phyloP scores from a whole-genome alignment of 1,140 invertebrate species.

The Oreohelix idahoensis region DNA sequence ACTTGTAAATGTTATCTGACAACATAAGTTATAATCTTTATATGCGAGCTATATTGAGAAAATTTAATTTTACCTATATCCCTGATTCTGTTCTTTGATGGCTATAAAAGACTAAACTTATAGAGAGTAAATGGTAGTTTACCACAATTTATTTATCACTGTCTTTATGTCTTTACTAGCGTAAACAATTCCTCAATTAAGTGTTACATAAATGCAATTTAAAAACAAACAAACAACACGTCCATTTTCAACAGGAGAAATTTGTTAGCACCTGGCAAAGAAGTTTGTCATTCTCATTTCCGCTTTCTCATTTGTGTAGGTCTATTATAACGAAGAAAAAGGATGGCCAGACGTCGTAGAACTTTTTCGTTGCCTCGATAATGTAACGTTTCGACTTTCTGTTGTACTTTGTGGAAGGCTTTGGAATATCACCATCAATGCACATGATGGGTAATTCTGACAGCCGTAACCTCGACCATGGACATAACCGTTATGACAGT shows the following conservation, averaged over 20 bases:
- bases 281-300: conserved; percentile 41
- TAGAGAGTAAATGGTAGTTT: no score
- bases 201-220: no score
- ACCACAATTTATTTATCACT: no score
- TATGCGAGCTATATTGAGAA: no score
- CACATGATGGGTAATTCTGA: conserved; percentile 63
- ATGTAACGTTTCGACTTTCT: conserved; percentile 23
- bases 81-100: no score
- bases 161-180: no score
- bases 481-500: conserved; percentile 44
- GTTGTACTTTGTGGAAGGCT: background rate
- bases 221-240: no score
- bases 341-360: conserved; percentile 42
- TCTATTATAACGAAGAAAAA: conserved; percentile 33
- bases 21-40: no score
- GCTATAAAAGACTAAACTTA: no score
- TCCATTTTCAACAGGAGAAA: background rate
- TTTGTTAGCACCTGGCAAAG: background rate
- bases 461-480: conserved; percentile 54
- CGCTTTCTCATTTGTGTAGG: conserved; percentile 38
- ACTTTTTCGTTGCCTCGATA: conserved; percentile 45
- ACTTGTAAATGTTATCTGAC: no score
- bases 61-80: no score
- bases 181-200: no score
- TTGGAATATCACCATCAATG: conserved; percentile 43